Percentiles rank a stretch among this genome's conserved stretches.
Conservation (phyloP, 2,888 invertebrate genomes). For the Oscheius sp. region DNA sequence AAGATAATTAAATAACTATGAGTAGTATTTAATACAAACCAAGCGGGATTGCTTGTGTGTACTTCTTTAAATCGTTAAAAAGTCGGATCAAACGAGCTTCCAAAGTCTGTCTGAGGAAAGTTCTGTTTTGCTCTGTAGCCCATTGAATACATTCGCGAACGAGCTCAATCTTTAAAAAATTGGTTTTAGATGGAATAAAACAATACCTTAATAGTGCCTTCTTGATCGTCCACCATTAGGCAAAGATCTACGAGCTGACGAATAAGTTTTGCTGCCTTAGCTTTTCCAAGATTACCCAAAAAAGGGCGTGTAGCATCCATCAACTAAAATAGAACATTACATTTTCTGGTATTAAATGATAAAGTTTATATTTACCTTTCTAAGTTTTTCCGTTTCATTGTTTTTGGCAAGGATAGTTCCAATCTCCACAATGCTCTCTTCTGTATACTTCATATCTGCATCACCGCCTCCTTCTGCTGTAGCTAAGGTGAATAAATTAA, state of each 20-base stretch:
- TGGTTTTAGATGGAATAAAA: neutral
- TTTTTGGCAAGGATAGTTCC: slow-evolving; percentile 90
- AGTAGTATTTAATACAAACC: slow-evolving; percentile 61
- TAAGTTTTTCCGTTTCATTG: slow-evolving; percentile 58
- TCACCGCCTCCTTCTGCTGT: slow-evolving; percentile 75
- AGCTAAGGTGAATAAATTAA: slow-evolving; percentile 40
- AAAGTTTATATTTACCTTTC: slow-evolving; percentile 37
- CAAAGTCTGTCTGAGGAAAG: slow-evolving; percentile 92
- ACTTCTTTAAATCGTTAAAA: slow-evolving; percentile 76
- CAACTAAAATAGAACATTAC: slow-evolving; percentile 33
- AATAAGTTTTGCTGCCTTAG: slow-evolving; percentile 97
- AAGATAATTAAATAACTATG: too few relatives aligned
- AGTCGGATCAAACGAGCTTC: slow-evolving; percentile 93
- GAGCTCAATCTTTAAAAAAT: slow-evolving; percentile 72
- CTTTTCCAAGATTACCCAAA: slow-evolving; percentile 92
- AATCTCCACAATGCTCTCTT: slow-evolving; percentile 90
- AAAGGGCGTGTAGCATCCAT: slow-evolving; percentile 83
- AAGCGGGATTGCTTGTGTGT: slow-evolving; percentile 69
- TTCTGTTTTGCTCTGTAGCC: slow-evolving; percentile 96
- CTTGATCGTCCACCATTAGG: slow-evolving; percentile 92
- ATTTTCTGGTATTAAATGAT: neutral
- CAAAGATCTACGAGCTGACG: slow-evolving; percentile 95
- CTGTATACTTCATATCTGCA: slow-evolving; percentile 88
- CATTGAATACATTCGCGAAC: slow-evolving; percentile 94
- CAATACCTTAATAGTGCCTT: slow-evolving; percentile 77